Conservation (phyloP, 1,140 invertebrate genomes). For the Cyphomyrmex costatus region DNA sequence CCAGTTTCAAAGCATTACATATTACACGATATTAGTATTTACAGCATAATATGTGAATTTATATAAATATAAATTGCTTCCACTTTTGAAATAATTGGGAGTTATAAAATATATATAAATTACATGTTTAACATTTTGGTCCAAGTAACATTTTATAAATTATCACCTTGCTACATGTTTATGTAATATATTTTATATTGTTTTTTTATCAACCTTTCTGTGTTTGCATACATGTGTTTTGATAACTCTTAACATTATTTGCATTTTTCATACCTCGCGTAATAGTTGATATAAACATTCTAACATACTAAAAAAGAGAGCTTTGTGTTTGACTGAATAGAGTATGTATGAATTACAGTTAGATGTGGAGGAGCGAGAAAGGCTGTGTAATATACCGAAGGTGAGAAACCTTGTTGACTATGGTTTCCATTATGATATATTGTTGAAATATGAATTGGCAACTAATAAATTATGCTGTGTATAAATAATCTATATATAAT, state of each 20-base stretch:
- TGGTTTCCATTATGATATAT: slow-evolving; percentile 72
- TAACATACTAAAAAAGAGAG: slow-evolving; percentile 65
- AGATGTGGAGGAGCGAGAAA: slow-evolving; percentile 86
- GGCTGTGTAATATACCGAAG: slow-evolving; percentile 86
- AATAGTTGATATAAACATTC: slow-evolving; percentile 57
- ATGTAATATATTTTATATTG: slow-evolving; percentile 54
- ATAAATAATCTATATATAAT: slow-evolving; percentile 46
- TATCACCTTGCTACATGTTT: slow-evolving; percentile 8
- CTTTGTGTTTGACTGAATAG: slow-evolving; percentile 82
- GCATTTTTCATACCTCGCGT: slow-evolving; percentile 47
- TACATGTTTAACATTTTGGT: slow-evolving; percentile 33
- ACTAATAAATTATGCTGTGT: slow-evolving; percentile 57
- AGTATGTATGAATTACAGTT: slow-evolving; percentile 85
- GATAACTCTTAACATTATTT: slow-evolving; percentile 21
- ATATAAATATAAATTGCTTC: neutral
- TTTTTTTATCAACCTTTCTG: slow-evolving; percentile 22
- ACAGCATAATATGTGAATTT: slow-evolving; percentile 8
- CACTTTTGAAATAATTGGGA: slow-evolving; percentile 41
- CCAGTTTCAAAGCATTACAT: slow-evolving; percentile 37
- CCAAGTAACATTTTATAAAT: neutral
- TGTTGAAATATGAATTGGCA: slow-evolving; percentile 74
- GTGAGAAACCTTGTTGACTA: slow-evolving; percentile 81
- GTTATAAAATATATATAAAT: slow-evolving; percentile 33
- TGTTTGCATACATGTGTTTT: neutral
- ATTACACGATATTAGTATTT: slow-evolving; percentile 53